A percentile compares a stretch with the other conserved stretches of the same genome.
phyloP scores from a whole-genome alignment of 2,888 invertebrate species.

The Alsophila aescularia region DNA sequence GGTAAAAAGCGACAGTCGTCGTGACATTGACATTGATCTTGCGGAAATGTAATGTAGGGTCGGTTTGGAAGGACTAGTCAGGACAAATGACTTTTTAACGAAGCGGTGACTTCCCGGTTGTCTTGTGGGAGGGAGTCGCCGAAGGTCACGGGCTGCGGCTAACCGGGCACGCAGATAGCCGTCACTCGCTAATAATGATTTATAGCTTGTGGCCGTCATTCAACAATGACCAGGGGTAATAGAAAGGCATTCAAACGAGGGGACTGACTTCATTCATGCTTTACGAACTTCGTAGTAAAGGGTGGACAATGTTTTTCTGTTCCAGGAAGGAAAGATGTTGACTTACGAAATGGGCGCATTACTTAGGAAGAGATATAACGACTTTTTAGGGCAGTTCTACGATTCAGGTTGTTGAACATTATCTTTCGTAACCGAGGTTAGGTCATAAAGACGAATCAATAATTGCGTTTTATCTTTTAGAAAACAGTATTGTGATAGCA shows the following conservation, averaged over 20 bases:
- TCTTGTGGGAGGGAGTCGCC: constrained; percentile 58
- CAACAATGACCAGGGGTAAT: constrained; percentile 30
- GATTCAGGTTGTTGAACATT: constrained; percentile 57
- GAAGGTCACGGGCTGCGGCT: constrained; percentile 66
- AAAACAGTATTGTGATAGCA: constrained; percentile 80
- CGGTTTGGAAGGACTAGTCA: constrained; percentile 51
- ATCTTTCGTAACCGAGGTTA: background rate
- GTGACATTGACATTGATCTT: constrained; percentile 50
- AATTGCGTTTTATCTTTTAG: constrained; percentile 38
- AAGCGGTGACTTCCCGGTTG: constrained; percentile 67
- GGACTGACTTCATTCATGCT: background rate
- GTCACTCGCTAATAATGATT: constrained; percentile 77
- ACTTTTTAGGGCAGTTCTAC: constrained; percentile 78
- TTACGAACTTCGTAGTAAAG: background rate
- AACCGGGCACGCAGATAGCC: constrained; percentile 69
- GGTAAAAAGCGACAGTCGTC: background rate
- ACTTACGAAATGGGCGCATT: constrained; percentile 83
- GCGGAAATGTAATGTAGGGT: constrained; percentile 46
- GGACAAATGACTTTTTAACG: constrained; percentile 66
- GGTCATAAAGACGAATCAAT: background rate
- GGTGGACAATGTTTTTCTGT: constrained; percentile 31
- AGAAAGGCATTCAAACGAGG: constrained; percentile 15
- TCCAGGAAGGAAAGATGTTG: constrained; percentile 83
- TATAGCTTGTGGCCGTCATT: constrained; percentile 62
- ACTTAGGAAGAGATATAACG: constrained; percentile 80